Conservation (phyloP, 2,888 invertebrate species). For the Andrena dorsata region DNA sequence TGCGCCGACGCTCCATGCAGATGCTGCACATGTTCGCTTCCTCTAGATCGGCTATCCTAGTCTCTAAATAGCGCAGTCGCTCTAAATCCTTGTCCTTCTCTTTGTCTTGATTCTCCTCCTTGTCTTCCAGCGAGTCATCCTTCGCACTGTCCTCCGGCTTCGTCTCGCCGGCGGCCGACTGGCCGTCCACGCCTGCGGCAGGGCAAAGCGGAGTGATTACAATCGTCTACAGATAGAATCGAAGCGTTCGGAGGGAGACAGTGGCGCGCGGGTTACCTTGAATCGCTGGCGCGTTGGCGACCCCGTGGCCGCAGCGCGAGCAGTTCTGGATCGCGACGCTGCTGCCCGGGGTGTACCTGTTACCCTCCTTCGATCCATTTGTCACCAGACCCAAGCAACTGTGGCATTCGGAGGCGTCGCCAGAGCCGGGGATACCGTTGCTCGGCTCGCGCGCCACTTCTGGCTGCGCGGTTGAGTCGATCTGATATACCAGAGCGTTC, state of each 20-base stretch:
- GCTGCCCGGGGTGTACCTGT: conserved; percentile 70
- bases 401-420: conserved; percentile 69
- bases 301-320: conserved; percentile 67
- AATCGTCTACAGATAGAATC: neutral
- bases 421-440: conserved; percentile 52
- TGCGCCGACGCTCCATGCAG: conserved; percentile 93
- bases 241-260: neutral
- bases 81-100: conserved; percentile 82
- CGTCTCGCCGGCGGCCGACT: conserved; percentile 60
- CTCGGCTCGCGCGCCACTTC: conserved; percentile 39
- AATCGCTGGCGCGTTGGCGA: conserved; percentile 61
- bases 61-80: conserved; percentile 88
- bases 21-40: conserved; percentile 94
- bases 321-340: conserved; percentile 67
- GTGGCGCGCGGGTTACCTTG: conserved; percentile 58
- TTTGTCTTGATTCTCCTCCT: conserved; percentile 72
- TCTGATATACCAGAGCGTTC: conserved; percentile 63
- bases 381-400: conserved; percentile 63
- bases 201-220: neutral
- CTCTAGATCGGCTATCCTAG: conserved; percentile 94
- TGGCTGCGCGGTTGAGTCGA: conserved; percentile 63
- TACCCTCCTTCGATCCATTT: conserved; percentile 58
- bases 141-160: conserved; percentile 59
- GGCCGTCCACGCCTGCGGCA: conserved; percentile 39
- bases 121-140: conserved; percentile 53